Base-by-base conservation (phyloP, 2,888 invertebrate genomes). In the Trissolcus brochymenae region DNA sequence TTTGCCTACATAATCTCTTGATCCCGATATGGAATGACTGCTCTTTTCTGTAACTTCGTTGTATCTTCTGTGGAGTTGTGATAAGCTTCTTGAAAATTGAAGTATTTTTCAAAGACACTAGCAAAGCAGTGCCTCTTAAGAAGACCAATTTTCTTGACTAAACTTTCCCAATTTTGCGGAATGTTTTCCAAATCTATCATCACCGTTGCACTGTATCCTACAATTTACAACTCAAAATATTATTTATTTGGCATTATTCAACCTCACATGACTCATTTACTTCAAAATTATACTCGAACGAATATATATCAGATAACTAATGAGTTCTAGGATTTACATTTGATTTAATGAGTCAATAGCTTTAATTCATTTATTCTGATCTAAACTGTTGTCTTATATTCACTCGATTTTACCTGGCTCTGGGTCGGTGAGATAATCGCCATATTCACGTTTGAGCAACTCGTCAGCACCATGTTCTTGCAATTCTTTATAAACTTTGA, bases 81-180 rank as follows among this genome's bases (percentile, higher is more conserved):
- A 91, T 99, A 99, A 83, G 95, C 93, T 89, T 98, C 97, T 91
- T 99, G 98, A 90, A 96, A 96, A 89, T 98, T 95, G 90, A 99
- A 99, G 91, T 99, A 99, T 88, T 99, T 98, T 90, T 99, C 98
- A 91, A 99, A 99, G 76, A 99, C 98, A 14, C 98, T 98, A 54
- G 99, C 99, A 90, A 99, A 99, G 91, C 99, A 99, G 91, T 99
- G 97, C 86, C 99, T 93, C 90, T 99, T 99, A 79, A 99, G 91
- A 66, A 98, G 92, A 17, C 98, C 97, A 82, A 98, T 95, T 91
- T 96, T 97, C 90, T 95, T 95, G 82, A 98, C 96, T 84, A 96
- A 89, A 78, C 93, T 93, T 89, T 95, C 95, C 94, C 96, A 97
- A 89, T 98, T 94, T 43, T 93, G 91, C 6, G 98, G 98, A 84